Evolutionary conservation across 2,888 invertebrate species (phyloP).

Genomic region (Eueremaeus valkanovi): DNA sequence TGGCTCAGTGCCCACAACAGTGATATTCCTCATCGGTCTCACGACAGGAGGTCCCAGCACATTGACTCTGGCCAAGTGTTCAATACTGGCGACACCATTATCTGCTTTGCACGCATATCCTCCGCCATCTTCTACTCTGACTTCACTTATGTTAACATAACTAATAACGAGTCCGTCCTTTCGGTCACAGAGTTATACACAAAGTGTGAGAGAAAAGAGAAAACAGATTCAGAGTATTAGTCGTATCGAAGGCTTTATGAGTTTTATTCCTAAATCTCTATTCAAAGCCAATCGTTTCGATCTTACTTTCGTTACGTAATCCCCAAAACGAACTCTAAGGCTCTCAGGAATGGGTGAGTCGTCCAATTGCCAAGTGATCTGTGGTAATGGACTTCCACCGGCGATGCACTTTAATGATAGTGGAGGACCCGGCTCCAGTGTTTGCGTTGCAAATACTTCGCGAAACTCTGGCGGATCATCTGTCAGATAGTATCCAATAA

Average conservation of each 20-base stretch:
- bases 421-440: slow-evolving; percentile 47
- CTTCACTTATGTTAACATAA: slow-evolving; percentile 52
- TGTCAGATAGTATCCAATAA: slow-evolving; percentile 32
- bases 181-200: slow-evolving; percentile 48
- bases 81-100: slow-evolving; percentile 48
- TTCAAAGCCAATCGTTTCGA: not conserved
- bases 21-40: slow-evolving; percentile 56
- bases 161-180: slow-evolving; percentile 52
- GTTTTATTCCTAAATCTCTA: not conserved
- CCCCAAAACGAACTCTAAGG: slow-evolving; percentile 49
- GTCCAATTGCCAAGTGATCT: slow-evolving; percentile 50
- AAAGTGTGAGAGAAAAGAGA: slow-evolving; percentile 19
- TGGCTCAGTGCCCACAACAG: slow-evolving; percentile 73
- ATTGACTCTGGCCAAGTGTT: slow-evolving; percentile 49
- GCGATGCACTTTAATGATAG: slow-evolving; percentile 49
- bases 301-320: slow-evolving; percentile 49
- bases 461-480: slow-evolving; percentile 47
- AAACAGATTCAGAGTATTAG: not conserved
- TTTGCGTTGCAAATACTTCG: slow-evolving; percentile 45
- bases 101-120: slow-evolving; percentile 51
- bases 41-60: slow-evolving; percentile 56
- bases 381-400: slow-evolving; percentile 49
- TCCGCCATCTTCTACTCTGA: slow-evolving; percentile 51
- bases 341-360: slow-evolving; percentile 50
- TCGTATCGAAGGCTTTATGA: slow-evolving; percentile 22